These are phyloP conservation scores for Meriones psammophilus DNA, from an alignment of 2,797 vertebrate species.

Conservation along the genomic window DNA sequence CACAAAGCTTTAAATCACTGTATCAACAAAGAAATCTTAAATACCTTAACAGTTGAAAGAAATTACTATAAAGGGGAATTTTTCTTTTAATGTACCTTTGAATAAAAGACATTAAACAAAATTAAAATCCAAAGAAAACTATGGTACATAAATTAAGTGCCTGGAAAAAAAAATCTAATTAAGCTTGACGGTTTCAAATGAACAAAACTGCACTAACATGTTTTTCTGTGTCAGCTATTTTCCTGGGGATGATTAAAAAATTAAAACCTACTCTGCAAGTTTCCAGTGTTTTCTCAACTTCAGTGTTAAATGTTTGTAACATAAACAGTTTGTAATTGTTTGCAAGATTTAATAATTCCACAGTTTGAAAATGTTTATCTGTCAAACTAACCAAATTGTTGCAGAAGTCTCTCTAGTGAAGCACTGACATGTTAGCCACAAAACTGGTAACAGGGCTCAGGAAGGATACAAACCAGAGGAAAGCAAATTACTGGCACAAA, in stretches of 20 bases:
- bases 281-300: slow-evolving; percentile 66
- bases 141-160: slow-evolving; percentile 68
- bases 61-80: slow-evolving; percentile 65
- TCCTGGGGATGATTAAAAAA: slow-evolving; percentile 49
- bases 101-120: slow-evolving; percentile 76
- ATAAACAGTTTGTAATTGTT: slow-evolving; percentile 65
- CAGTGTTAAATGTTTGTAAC: slow-evolving; percentile 55
- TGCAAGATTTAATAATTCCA: slow-evolving; percentile 46
- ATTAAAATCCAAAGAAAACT: slow-evolving; percentile 78
- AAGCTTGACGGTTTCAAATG: slow-evolving; percentile 66
- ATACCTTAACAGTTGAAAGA: slow-evolving; percentile 68
- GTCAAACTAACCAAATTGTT: slow-evolving; percentile 61
- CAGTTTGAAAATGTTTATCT: neutral
- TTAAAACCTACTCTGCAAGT: slow-evolving; percentile 52
- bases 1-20: slow-evolving; percentile 39
- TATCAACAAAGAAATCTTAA: slow-evolving; percentile 69
- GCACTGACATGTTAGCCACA: slow-evolving; percentile 39
- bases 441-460: slow-evolving; percentile 29
- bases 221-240: slow-evolving; percentile 64
- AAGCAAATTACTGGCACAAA: slow-evolving; percentile 60
- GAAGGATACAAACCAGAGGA: slow-evolving; percentile 25
- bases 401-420: slow-evolving; percentile 51
- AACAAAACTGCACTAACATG: slow-evolving; percentile 57
- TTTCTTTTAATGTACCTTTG: slow-evolving; percentile 56
- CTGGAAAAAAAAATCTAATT: slow-evolving; percentile 61